phyloP scores from a whole-genome alignment of 1,140 invertebrate genomes.

The Drosophila biarmipes region DNA sequence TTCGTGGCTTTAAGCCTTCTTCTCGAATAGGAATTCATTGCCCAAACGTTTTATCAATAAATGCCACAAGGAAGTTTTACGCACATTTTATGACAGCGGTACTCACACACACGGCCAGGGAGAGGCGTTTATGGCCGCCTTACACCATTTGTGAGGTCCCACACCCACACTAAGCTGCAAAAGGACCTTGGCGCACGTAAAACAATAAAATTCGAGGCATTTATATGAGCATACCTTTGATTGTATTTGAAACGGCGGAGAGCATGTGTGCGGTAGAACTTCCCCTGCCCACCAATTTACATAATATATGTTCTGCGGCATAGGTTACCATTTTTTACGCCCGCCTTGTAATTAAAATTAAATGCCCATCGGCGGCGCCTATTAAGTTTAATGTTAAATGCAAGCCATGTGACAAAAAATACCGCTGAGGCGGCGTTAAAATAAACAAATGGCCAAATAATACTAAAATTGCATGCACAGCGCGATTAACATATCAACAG shows the following conservation, averaged over 20 bases:
- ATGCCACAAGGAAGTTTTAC: conserved; percentile 79
- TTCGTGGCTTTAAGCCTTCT: conserved; percentile 45
- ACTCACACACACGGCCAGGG: conserved; percentile 18
- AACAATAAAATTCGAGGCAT: conserved; percentile 76
- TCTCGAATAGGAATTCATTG: conserved; percentile 77
- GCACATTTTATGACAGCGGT: conserved; percentile 73
- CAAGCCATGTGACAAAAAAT: conserved; percentile 28
- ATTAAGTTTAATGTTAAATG: conserved; percentile 35
- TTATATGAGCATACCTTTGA: conserved; percentile 75
- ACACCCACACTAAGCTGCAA: conserved; percentile 15
- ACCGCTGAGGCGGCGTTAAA: conserved; percentile 37
- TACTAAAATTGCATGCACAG: conserved; percentile 71
- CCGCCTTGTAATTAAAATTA: conserved; percentile 62
- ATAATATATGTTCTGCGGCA: conserved; percentile 51
- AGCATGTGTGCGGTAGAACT: neutral
- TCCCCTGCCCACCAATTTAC: conserved; percentile 23
- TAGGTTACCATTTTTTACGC: conserved; percentile 45
- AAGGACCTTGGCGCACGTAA: conserved; percentile 41
- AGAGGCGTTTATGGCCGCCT: conserved; percentile 63
- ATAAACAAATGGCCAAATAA: conserved; percentile 66
- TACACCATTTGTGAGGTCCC: conserved; percentile 64
- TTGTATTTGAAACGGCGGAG: conserved; percentile 44
- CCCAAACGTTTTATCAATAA: conserved; percentile 80
- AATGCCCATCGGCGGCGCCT: conserved; percentile 11
- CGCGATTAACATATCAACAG: conserved; percentile 78